A percentile compares a stretch with the other conserved stretches of the same genome.
Evolutionary conservation across 2,888 invertebrate species (phyloP).

Genomic region (Hemaris fuciformis): DNA sequence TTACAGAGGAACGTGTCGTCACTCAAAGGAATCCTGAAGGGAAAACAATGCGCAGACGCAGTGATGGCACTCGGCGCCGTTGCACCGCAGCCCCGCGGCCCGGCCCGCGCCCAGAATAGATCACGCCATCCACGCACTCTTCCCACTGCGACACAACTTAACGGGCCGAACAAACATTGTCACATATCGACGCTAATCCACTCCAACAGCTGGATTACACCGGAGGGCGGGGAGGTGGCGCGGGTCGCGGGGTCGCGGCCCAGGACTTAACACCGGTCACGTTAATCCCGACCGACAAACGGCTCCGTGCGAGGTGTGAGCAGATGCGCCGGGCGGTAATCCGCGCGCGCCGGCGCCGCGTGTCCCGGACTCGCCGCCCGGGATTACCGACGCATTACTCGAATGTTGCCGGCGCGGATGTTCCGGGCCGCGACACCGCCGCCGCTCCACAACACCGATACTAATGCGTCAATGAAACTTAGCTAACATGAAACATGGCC

Average conservation of each 20-base stretch:
- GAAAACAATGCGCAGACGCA: background rate
- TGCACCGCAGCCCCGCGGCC: background rate
- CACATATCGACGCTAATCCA: slow-evolving; percentile 1
- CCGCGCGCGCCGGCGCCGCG: slow-evolving; percentile 1
- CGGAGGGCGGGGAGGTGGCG: background rate
- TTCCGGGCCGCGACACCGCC: background rate
- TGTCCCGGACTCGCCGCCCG: background rate
- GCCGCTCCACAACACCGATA: background rate
- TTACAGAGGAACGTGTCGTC: background rate
- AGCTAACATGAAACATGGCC: background rate
- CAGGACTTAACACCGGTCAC: slow-evolving; percentile 27
- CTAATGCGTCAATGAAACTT: background rate
- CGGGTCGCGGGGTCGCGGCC: slow-evolving; percentile 10
- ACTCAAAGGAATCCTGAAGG: background rate
- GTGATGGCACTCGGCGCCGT: background rate
- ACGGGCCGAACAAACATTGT: background rate
- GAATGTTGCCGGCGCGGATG: background rate
- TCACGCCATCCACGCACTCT: background rate
- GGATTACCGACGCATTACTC: slow-evolving; percentile 1
- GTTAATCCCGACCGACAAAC: slow-evolving; percentile 17
- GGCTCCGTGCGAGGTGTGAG: background rate
- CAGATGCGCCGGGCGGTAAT: slow-evolving; percentile 5
- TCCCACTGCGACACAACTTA: background rate
- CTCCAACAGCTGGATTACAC: background rate
- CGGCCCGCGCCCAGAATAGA: background rate